Base-by-base conservation (phyloP, 2,797 vertebrate genomes). In the Alcedo atthis region DNA sequence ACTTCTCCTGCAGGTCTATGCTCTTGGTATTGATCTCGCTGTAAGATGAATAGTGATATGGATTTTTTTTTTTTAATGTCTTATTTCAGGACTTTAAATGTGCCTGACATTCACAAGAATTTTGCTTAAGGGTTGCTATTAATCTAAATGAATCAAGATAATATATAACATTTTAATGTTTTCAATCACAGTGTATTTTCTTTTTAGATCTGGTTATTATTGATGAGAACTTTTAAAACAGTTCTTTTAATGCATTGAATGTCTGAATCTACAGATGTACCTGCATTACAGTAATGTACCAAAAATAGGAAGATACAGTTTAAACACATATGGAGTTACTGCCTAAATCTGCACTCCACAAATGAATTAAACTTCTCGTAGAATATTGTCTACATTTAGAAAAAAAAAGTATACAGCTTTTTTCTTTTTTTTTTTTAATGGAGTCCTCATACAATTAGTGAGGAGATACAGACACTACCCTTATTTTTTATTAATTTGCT, bases 1-100 rank as follows among this genome's bases (percentile, higher is more conserved):
- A 94, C 81, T 8, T 91, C 79, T 96, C 92, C 90, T 80, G 85
- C 42, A 84, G 73, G 90, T 20, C 82, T 85, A 17, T 0, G 13
- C 64, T 94, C 51, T 81, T 51, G n/a, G 55, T 92, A 94, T 94
- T 91, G 93, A 96, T 95, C 87, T 66, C 3, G 11, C 37, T 85
- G 62, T 43, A 94, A 93, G 87, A 93, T 90, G 87, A 91, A 94
- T 90, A 92, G 88, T 24, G 30, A 85, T 90, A 93, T 85, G 45
- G 93, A 95, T 53, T 90, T n/a, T 13, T 86, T 75, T 58, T 70
- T n/a, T 0, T 3, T 19, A 92, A 89, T 28, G 37, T 81, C 71
- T 91, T 89, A 79, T 89, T 93, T 94, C 33, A 61, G 74, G 77
- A 80, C 68, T 96, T 92, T 90, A 94, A 87, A 82, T 85, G 75